Evolutionary conservation across 2,113 vertebrate species (phyloP).

Genomic region (Parus major): DNA sequence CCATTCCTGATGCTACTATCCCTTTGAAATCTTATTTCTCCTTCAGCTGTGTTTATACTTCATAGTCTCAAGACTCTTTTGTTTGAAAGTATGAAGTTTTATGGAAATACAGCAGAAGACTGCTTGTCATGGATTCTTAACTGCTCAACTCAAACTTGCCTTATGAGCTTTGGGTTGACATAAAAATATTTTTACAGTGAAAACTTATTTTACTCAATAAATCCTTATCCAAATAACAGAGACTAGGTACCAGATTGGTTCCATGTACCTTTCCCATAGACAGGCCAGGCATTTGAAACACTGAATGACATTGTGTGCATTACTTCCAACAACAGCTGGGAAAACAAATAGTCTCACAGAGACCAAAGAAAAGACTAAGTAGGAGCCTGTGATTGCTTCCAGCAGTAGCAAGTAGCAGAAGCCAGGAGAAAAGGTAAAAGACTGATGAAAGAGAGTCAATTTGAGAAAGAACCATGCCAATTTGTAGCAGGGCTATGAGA

Average conservation of each 20-base stretch:
- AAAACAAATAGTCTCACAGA: background rate
- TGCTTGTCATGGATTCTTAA: background rate
- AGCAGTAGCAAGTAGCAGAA: background rate
- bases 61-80: background rate
- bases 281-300: background rate
- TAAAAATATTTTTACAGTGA: background rate
- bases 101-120: background rate
- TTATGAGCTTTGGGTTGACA: background rate
- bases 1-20: background rate
- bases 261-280: background rate
- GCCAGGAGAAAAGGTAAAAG: background rate
- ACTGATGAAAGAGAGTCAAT: background rate
- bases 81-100: background rate
- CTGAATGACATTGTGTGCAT: background rate
- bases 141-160: background rate
- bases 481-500: background rate
- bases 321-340: background rate
- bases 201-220: background rate
- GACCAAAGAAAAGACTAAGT: background rate
- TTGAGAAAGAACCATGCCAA: background rate
- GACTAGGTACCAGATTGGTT: background rate
- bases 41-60: background rate
- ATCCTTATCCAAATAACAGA: background rate
- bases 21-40: background rate
- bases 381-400: background rate